Evolutionary conservation across 2,113 vertebrate species (phyloP), one percentile per base, ranked within the genome.

Genomic region (Forbesichthys papilliferus): DNA sequence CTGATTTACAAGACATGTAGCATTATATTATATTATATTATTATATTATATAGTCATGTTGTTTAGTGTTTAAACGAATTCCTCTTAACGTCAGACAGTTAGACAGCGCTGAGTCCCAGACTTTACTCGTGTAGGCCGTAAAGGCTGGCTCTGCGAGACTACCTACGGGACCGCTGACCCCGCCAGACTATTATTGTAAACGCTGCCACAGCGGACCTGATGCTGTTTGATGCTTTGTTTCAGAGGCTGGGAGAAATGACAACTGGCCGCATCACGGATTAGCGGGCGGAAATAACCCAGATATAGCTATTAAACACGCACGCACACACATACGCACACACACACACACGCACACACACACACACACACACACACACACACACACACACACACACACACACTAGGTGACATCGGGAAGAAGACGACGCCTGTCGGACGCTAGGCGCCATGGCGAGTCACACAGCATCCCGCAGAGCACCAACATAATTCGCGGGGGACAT

Each of bases 381-480:
- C 27, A 3, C 27, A 3, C 27, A n/a, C 16, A 62, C 10, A 20
- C 20, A 27, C 27, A 27, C 27, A 33, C 16, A 62, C 10, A 46
- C 20, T 2, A 55, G 16, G 33, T 11, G 33, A 53, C 16, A 47
- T 12, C 33, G 33, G 5, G 36, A 18, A 56, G 9, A 68, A 73
- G 5, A 63, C 68, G 67, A 87, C 81, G 5, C 75, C 86, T 88
- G 61, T 58, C 60, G 79, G 80, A 51, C 63, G 14, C 9, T 61
- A 5, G 27, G 27, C 27, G 27, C 27, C 27, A 27, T 27, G 27
- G 27, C 27, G 27, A 3, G 27, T 27, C 5, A 11, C 48, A 34
- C 16, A 9, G 9, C 56, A 74, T 71, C 33, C 46, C 69, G 18
- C 47, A 36, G 11, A 59, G 27, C 5, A 4, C 33, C 3, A 11